Base-by-base conservation (phyloP, 2,113 vertebrate genomes). In the Seriola quinqueradiata region DNA sequence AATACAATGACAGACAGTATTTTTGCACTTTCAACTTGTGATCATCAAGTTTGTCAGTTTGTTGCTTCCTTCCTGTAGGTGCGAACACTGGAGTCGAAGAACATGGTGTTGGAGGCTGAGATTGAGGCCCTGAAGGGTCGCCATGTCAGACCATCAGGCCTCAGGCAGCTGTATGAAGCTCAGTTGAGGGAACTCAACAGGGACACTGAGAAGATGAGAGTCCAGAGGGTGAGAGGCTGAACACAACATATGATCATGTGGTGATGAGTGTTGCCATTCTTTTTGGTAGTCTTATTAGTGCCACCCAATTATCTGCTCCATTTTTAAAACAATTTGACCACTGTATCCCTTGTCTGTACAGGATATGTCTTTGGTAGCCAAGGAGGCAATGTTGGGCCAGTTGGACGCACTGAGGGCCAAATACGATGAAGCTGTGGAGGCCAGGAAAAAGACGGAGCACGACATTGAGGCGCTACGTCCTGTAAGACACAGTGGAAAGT, bases 401-500 rank as follows among this genome's bases (percentile, higher is more conserved):
- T 61, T 96, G 66, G 93, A 92, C 28, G 58, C 70, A 44, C 67
- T 95, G 16, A 96, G 95, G 88, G 81, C 78, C 34, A 95, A 94
- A 80, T 95, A 93, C 55, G 85, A 95, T 8, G 93, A 95, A 13
- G 92, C 93, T 17, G 67, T 94, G 38, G 93, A 90, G 12, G 91
- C 91, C 59, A 91, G 95, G 72, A 95, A 93, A 75, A 94, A 94
- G 77, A 90, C 88, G 0, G 95, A 96, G 89, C 77, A 77, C 14
- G 93, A 95, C 46, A 92, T 96, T 5, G 94, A 96, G 87, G 58
- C 77, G 32, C 92, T 96, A 63, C 94, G 95, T 60, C 95, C 94
- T 32, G 95, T 96, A 85, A 91, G 87, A 57, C 58, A 42, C 36
- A 23, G 21, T 25, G 0, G 21, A 75, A 69, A 34, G 3, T 42